A percentile compares a stretch with the other conserved stretches of the same genome.
These are phyloP conservation scores for Carettochelys insculpta DNA, from an alignment of 2,113 vertebrate genomes.

Conservation along the genomic window DNA sequence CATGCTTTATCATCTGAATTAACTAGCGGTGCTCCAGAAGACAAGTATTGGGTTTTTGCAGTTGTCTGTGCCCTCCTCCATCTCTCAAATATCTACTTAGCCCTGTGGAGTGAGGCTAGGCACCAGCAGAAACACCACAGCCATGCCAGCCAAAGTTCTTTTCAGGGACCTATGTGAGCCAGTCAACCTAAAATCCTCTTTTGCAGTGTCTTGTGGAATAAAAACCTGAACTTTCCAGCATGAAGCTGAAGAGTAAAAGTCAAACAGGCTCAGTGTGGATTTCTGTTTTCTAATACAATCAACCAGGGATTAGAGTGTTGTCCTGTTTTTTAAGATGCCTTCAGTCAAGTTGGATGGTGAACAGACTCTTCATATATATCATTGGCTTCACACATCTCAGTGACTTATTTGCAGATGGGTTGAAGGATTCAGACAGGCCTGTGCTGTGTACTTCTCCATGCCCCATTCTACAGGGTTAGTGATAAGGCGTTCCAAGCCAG, in stretches of 20 bases:
- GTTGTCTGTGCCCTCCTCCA: background rate
- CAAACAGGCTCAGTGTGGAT: slow-evolving; percentile 2
- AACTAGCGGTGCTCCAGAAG: slow-evolving; percentile 7
- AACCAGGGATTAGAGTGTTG: background rate
- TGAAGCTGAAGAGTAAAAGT: slow-evolving; percentile 5
- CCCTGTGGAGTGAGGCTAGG: slow-evolving; percentile 10
- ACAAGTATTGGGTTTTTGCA: background rate
- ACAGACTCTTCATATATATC: background rate
- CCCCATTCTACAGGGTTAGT: background rate
- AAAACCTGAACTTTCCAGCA: slow-evolving; percentile 11
- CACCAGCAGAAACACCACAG: background rate
- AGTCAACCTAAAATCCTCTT: slow-evolving; percentile 24
- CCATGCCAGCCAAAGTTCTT: background rate
- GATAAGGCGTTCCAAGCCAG: background rate
- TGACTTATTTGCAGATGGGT: background rate
- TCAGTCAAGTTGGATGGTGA: background rate
- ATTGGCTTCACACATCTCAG: background rate
- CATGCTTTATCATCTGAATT: slow-evolving; percentile 17
- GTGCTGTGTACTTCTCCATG: background rate
- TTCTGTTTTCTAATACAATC: slow-evolving; percentile 28
- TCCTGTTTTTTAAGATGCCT: background rate
- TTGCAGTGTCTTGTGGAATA: background rate
- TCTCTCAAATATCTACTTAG: background rate
- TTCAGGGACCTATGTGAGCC: slow-evolving; percentile 17
- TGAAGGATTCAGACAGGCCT: background rate